phyloP scores from a whole-genome alignment of 2,113 vertebrate species.

The Gambusia affinis region DNA sequence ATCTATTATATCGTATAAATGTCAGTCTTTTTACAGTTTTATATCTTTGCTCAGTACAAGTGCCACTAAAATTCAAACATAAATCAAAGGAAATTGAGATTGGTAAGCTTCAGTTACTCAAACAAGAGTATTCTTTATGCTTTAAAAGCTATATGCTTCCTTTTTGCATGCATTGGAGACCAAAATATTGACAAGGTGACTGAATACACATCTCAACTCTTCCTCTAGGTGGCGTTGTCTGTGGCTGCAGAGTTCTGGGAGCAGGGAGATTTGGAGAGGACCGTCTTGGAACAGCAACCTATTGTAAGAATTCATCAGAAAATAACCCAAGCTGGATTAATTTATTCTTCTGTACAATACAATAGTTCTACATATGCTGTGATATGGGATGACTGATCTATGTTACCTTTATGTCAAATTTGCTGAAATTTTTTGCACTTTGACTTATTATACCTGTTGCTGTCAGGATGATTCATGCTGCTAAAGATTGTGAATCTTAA shows the following conservation, averaged over 20 bases:
- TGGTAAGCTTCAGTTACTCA: not conserved
- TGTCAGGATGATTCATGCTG: too few species aligned
- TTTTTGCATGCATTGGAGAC: not conserved
- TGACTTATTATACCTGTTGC: too few species aligned
- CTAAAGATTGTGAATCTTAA: too few species aligned
- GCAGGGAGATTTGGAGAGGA: constrained; percentile 85
- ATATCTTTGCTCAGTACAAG: not conserved
- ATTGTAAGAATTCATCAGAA: constrained; percentile 74
- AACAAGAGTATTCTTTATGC: not conserved
- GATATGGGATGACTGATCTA: too few species aligned
- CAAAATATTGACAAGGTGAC: not conserved
- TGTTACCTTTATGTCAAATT: too few species aligned
- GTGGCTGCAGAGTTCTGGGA: constrained; percentile 87
- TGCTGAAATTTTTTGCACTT: too few species aligned
- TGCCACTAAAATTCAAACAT: not conserved
- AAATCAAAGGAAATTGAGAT: not conserved
- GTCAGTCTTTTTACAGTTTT: not conserved
- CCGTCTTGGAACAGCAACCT: constrained; percentile 80
- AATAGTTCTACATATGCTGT: not conserved
- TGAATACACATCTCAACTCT: not conserved
- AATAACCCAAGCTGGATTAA: not conserved
- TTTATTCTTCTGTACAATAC: not conserved
- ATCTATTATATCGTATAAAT: not conserved
- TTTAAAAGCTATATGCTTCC: not conserved
- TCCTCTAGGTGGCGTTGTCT: constrained; percentile 80